A percentile compares a stretch with the other conserved stretches of the same genome.
Evolutionary conservation across 2,797 vertebrate genomes (phyloP).

Genomic region (Poliocrania exsul): DNA sequence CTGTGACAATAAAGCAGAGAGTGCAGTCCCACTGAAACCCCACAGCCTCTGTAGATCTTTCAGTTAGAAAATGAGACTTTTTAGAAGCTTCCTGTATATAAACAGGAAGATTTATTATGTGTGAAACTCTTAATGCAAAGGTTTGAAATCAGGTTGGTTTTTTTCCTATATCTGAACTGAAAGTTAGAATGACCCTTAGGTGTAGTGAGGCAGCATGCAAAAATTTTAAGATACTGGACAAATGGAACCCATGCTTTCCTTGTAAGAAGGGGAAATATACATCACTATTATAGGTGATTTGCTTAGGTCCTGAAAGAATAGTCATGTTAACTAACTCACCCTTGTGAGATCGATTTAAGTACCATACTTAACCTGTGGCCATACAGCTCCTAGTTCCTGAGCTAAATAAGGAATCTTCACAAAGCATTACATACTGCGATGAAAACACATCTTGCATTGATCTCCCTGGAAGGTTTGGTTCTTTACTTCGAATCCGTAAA

Average conservation of each 20-base stretch:
- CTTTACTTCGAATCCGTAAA: not conserved
- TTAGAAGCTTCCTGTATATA: not conserved
- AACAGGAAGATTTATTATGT: not conserved
- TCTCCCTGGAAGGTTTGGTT: not conserved
- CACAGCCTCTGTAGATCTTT: not conserved
- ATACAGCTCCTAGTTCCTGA: not conserved
- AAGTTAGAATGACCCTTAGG: not conserved
- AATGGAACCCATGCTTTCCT: not conserved
- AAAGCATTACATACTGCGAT: not conserved
- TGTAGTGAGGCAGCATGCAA: not conserved
- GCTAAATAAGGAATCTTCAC: not conserved
- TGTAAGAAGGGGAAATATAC: not conserved
- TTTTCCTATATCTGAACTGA: not conserved
- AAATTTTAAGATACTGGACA: not conserved
- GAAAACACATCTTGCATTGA: not conserved
- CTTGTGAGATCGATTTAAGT: not conserved
- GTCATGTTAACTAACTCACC: not conserved
- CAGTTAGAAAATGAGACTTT: not conserved
- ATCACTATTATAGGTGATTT: not conserved
- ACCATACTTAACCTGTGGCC: not conserved
- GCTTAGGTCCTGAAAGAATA: not conserved
- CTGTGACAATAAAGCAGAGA: not conserved
- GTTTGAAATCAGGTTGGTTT: not conserved
- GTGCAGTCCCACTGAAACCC: not conserved
- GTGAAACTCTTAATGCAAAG: not conserved